phyloP scores from a whole-genome alignment of 2,113 vertebrate genomes.

The Isichthys henryi region DNA sequence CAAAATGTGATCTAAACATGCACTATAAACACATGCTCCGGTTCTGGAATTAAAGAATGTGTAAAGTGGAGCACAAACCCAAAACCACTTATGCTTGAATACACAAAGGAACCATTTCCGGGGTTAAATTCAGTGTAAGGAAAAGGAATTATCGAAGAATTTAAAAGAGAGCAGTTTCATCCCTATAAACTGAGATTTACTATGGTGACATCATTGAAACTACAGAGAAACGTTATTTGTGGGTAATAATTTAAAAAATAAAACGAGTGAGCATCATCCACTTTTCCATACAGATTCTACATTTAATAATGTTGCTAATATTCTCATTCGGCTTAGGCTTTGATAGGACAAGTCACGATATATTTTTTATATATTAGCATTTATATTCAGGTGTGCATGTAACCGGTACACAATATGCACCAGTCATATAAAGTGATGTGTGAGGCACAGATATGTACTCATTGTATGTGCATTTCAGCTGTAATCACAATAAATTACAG shows the following conservation, averaged over 20 bases:
- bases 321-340: neutral
- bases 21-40: neutral
- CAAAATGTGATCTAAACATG: neutral
- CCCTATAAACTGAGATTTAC: neutral
- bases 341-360: neutral
- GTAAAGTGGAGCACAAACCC: neutral
- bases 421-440: neutral
- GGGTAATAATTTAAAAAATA: neutral
- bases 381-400: neutral
- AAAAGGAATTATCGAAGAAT: neutral
- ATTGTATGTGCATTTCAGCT: neutral
- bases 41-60: neutral
- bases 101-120: neutral
- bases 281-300: neutral
- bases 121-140: neutral
- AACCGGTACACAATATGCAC: neutral
- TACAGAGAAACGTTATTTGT: neutral
- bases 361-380: neutral
- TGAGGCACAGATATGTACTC: neutral
- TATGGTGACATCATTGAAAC: neutral
- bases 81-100: neutral
- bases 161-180: neutral
- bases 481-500: neutral
- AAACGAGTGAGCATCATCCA: neutral
- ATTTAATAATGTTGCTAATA: neutral